These are phyloP conservation scores for Drosophila nikananu DNA, from an alignment of 1,140 invertebrate genomes.

Conservation along the genomic window DNA sequence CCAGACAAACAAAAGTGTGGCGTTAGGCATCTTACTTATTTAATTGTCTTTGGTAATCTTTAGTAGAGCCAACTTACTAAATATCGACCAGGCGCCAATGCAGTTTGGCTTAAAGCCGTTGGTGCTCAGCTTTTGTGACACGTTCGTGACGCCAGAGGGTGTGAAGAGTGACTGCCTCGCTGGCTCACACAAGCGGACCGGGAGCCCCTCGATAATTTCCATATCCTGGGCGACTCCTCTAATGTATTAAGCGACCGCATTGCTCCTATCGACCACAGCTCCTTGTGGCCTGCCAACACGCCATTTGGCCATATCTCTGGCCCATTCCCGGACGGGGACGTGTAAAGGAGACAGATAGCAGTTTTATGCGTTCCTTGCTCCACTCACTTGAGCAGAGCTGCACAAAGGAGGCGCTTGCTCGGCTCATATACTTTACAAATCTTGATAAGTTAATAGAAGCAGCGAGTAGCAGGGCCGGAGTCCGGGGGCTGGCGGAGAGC, in stretches of 20 bases:
- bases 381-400: conserved; percentile 43
- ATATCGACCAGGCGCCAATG: conserved; percentile 9
- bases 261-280: conserved; percentile 13
- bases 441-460: conserved; percentile 79
- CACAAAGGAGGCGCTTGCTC: conserved; percentile 69
- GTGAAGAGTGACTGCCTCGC: not conserved
- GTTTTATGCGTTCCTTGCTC: conserved; percentile 66
- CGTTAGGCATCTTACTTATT: not conserved
- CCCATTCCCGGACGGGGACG: conserved; percentile 42
- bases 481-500: conserved; percentile 46
- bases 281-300: conserved; percentile 74
- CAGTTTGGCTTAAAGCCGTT: conserved; percentile 11
- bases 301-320: conserved; percentile 63
- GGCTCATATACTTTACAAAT: conserved; percentile 83
- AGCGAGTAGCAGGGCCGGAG: conserved; percentile 20
- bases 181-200: not conserved
- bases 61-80: not conserved
- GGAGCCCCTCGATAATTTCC: conserved; percentile 37
- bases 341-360: conserved; percentile 78
- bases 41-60: not conserved
- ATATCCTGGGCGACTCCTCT: conserved; percentile 45
- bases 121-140: conserved; percentile 28
- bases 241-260: conserved; percentile 43
- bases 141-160: not conserved
- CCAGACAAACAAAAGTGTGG: not conserved